Conservation (phyloP, 2,113 vertebrate genomes). For the Edolisoma coerulescens region DNA sequence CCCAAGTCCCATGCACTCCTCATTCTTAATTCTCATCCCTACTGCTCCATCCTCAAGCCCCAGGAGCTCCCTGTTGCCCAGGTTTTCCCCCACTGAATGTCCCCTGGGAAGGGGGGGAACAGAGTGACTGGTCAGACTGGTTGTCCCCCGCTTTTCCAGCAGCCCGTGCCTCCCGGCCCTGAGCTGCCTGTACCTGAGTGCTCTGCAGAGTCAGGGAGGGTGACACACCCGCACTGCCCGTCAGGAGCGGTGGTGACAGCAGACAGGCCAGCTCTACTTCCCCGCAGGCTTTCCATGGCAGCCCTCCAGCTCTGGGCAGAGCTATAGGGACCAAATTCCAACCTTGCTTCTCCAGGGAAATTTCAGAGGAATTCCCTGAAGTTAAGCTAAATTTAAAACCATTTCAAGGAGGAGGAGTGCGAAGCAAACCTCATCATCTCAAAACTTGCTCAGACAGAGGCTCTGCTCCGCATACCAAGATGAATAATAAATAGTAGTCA, state of each 20-base stretch:
- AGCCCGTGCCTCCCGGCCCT: not conserved
- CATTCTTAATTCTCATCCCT: not conserved
- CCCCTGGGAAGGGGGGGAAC: not conserved
- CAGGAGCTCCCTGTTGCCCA: fast-evolving
- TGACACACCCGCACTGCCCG: not conserved
- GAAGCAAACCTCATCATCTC: not conserved
- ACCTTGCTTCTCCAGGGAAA: not conserved
- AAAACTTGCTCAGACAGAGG: not conserved
- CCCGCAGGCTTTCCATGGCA: not conserved
- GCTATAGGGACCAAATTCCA: not conserved
- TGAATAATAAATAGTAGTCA: constrained; percentile 14
- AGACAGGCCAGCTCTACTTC: not conserved
- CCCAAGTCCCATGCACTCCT: not conserved
- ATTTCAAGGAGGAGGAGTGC: not conserved
- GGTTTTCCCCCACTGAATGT: not conserved
- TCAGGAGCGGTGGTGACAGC: fast-evolving
- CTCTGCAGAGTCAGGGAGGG: not conserved
- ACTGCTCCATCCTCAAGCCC: not conserved
- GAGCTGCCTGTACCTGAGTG: fast-evolving
- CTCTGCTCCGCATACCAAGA: not conserved
- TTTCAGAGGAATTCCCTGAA: not conserved
- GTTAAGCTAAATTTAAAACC: not conserved
- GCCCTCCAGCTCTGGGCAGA: not conserved
- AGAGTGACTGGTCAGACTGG: not conserved
- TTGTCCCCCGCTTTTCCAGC: not conserved